Percentiles rank a stretch among this genome's conserved stretches.
phyloP scores from a whole-genome alignment of 2,888 invertebrate species.

The Drosophila anomelani region DNA sequence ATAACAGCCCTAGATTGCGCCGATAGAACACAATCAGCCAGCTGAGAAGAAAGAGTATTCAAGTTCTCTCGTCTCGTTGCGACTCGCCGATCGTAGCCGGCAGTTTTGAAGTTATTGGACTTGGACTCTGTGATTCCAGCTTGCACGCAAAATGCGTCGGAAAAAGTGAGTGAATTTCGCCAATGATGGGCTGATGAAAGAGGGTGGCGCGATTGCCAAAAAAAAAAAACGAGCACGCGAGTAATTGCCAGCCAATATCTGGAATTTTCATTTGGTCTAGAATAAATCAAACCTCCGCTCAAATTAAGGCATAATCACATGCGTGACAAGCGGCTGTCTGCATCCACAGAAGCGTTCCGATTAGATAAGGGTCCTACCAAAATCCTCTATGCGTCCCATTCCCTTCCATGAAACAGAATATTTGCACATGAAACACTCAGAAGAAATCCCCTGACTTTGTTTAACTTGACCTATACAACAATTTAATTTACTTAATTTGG shows the following conservation, averaged over 20 bases:
- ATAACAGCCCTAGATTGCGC: constrained; percentile 28
- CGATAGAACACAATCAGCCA: constrained; percentile 32
- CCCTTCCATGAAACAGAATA: not conserved
- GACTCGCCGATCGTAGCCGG: constrained; percentile 15
- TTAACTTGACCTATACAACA: not conserved
- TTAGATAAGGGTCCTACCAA: constrained; percentile 58
- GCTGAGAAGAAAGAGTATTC: not conserved
- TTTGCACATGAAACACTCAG: constrained; percentile 13
- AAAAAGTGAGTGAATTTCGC: constrained; percentile 75
- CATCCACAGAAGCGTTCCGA: constrained; percentile 39
- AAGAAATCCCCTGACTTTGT: not conserved
- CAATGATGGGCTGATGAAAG: constrained; percentile 48
- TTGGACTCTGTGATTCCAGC: constrained; percentile 17
- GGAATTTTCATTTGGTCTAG: constrained; percentile 16
- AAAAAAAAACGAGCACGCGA: constrained; percentile 22
- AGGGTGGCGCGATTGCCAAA: constrained; percentile 16
- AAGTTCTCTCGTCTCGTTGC: constrained; percentile 38
- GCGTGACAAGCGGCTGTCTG: constrained; percentile 72
- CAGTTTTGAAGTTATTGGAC: constrained; percentile 23
- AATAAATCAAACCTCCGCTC: constrained; percentile 68
- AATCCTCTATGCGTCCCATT: constrained; percentile 1
- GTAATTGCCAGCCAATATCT: constrained; percentile 42
- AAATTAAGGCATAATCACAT: constrained; percentile 78
- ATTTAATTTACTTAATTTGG: not conserved
- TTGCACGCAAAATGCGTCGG: constrained; percentile 68